phyloP scores from a whole-genome alignment of 2,113 vertebrate species.

The Python bivittatus region DNA sequence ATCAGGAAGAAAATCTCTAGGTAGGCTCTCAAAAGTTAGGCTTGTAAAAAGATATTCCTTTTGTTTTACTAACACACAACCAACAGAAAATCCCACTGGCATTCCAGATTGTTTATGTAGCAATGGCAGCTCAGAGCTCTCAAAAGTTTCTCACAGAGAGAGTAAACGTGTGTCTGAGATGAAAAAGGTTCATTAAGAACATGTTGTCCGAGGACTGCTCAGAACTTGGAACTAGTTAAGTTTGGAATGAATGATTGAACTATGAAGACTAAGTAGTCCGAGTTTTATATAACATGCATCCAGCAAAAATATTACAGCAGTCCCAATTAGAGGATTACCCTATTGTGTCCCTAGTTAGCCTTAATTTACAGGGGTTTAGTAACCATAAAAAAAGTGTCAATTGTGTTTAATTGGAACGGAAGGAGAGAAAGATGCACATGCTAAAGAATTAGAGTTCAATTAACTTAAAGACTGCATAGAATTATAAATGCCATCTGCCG shows the following conservation, averaged over 20 bases:
- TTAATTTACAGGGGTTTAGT: conserved; percentile 70
- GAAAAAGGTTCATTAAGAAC: no score
- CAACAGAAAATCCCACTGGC: no score
- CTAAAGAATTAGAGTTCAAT: conserved; percentile 72
- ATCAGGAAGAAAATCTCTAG: no score
- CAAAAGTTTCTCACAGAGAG: background rate
- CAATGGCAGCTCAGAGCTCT: no score
- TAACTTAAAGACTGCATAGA: conserved; percentile 72
- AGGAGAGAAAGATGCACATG: conserved; percentile 66
- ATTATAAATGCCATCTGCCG: conserved; percentile 72
- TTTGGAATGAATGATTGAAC: background rate
- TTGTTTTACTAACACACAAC: no score
- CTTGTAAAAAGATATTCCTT: no score
- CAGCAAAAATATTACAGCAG: conserved; percentile 21
- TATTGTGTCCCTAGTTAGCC: conserved; percentile 60
- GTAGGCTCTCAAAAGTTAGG: no score
- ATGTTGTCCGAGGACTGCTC: no score
- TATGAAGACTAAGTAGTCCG: background rate
- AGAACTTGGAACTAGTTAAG: background rate
- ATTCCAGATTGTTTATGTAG: no score
- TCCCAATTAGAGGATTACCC: conserved; percentile 55
- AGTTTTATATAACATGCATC: background rate
- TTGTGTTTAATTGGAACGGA: conserved; percentile 71
- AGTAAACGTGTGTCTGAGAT: background rate
- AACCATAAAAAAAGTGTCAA: conserved; percentile 72